Evolutionary conservation across 2,888 invertebrate species (phyloP), one percentile per base, ranked within the genome.

Genomic region (Pollenia labialis): DNA sequence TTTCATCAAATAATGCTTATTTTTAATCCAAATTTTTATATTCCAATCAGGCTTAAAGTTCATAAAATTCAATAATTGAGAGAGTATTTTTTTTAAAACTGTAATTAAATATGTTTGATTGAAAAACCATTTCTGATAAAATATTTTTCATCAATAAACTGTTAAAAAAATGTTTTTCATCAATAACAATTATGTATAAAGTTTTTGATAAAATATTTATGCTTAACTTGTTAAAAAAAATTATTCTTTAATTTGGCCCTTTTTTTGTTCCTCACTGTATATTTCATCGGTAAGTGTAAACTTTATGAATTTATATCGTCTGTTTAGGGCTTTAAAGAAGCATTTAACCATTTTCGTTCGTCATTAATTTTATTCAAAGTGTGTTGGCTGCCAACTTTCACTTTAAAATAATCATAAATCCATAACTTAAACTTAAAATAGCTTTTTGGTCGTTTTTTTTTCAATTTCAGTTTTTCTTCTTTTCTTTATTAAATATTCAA

Each of bases 311-410:
- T 71, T 12, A 10, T 42, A 58, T 58, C 18, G 66, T 52, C 42
- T 74, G 32, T 71, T 62, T 76, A 69, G 76, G 69, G 82, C 40
- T 82, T 60, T 44, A 54, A 84, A 79, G 50, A 77, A 71, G 48
- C 76, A 11, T 32, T 32, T 72, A 50, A 60, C 52, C 54, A 14
- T 4, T 81, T 32, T 58, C 58, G 14, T 72, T 64, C 16, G 58
- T 12, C 14, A 48, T 16, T 11, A 40, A 52, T 58, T 14, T 58
- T n/a, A n/a, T 14, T 14, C 69, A 76, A 68, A 40, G 14, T 60
- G 66, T 80, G 68, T 85, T 77, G 74, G 11, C 75, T 71, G 83
- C 48, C 80, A 80, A 86, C 86, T 86, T 86, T 86, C 86, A 75
- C 83, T 86, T 81, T 16, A 69, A 76, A n/a, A 2, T 10, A 40